A percentile compares a stretch with the other conserved stretches of the same genome.
Conservation (phyloP, 2,113 vertebrate species). For the Nothoprocta perdicaria region DNA sequence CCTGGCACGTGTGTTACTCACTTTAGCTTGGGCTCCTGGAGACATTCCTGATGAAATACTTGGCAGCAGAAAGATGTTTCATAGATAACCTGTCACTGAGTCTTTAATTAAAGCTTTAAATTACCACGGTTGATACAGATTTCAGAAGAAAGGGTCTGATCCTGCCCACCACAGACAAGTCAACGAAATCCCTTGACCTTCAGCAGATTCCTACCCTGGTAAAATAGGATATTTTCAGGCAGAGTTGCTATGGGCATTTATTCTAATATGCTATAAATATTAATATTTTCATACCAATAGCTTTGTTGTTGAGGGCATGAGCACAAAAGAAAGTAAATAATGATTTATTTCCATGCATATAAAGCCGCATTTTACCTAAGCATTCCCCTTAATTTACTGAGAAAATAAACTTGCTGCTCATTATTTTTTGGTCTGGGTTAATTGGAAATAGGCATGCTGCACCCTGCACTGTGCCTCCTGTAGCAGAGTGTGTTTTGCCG, state of each 20-base stretch:
- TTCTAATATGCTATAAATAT: conserved; percentile 72
- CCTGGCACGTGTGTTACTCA: conserved; percentile 2
- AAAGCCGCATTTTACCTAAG: conserved; percentile 37
- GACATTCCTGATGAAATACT: conserved; percentile 54
- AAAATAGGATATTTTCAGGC: background rate
- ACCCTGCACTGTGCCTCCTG: background rate
- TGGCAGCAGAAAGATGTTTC: conserved; percentile 54
- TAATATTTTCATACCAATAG: conserved; percentile 58
- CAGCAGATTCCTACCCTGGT: background rate
- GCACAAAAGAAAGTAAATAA: conserved; percentile 59
- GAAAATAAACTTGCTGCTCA: conserved; percentile 52
- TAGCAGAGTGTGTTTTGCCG: background rate
- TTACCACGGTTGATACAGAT: conserved; percentile 62
- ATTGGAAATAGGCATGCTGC: conserved; percentile 49
- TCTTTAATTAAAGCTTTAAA: conserved; percentile 74
- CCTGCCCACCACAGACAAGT: background rate
- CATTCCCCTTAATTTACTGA: conserved; percentile 51
- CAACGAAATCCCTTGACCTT: conserved; percentile 12
- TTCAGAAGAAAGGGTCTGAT: conserved; percentile 48
- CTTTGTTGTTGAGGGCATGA: conserved; percentile 30
- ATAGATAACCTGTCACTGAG: conserved; percentile 61
- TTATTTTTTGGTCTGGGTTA: conserved; percentile 49
- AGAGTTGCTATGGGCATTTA: conserved; percentile 42
- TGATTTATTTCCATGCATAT: conserved; percentile 54
- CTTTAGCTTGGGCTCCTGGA: conserved; percentile 25